These are phyloP conservation scores for Darevskia mixta DNA, from an alignment of 2,797 vertebrate species.

Conservation along the genomic window DNA sequence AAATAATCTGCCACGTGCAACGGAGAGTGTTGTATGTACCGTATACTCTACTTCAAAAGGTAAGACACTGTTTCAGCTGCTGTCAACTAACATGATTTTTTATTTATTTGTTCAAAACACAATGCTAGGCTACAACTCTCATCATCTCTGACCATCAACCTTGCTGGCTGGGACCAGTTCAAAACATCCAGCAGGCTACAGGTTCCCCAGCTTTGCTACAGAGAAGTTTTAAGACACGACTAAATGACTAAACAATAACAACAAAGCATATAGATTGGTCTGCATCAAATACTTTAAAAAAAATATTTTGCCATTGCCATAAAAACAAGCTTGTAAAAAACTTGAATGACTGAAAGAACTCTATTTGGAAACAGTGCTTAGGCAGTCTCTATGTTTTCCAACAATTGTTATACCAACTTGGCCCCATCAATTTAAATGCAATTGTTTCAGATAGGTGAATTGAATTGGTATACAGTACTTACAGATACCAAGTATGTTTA, in stretches of 20 bases:
- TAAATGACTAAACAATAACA: too few species aligned
- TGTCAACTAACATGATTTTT: background rate
- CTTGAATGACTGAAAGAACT: background rate
- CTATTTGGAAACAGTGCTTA: background rate
- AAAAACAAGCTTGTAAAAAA: background rate
- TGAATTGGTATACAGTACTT: too few species aligned
- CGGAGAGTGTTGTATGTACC: background rate
- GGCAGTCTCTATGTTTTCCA: background rate
- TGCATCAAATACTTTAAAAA: background rate
- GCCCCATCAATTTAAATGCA: background rate
- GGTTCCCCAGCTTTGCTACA: too few species aligned
- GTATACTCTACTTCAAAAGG: background rate
- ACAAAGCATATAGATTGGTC: background rate
- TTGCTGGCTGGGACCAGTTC: too few species aligned
- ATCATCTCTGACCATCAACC: too few species aligned
- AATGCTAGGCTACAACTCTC: background rate
- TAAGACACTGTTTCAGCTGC: background rate
- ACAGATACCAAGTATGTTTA: background rate
- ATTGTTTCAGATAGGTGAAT: background rate
- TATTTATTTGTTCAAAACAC: background rate
- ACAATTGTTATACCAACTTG: background rate
- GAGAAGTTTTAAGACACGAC: too few species aligned
- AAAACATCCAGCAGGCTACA: too few species aligned
- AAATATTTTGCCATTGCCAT: background rate
- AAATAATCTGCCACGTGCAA: background rate